These are phyloP conservation scores for Calidris pygmaea DNA, from an alignment of 2,113 vertebrate species.

Conservation along the genomic window DNA sequence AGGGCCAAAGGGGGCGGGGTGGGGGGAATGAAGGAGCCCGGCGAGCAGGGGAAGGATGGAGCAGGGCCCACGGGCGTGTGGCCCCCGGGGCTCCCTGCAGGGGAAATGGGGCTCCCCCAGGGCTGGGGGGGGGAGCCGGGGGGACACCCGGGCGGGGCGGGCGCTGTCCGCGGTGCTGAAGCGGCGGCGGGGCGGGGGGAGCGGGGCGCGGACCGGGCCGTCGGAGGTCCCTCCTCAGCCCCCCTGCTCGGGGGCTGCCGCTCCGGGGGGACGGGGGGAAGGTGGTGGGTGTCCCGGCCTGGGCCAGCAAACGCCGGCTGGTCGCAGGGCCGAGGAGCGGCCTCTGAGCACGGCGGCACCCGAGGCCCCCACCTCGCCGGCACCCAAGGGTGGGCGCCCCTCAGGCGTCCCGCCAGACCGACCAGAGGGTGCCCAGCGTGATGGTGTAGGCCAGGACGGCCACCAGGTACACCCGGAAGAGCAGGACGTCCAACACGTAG, in stretches of 20 bases:
- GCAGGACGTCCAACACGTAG: slow-evolving; percentile 88
- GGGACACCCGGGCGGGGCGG: not conserved
- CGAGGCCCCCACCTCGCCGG: accelerated
- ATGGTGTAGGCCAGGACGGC: slow-evolving; percentile 87
- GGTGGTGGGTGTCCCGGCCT: accelerated
- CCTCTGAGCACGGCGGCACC: too few relatives aligned
- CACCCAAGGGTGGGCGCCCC: accelerated
- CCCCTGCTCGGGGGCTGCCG: too few relatives aligned
- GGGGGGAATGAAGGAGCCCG: not conserved
- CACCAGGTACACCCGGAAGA: slow-evolving; percentile 89
- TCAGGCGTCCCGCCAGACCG: slow-evolving; percentile 90
- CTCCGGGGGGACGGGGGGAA: not conserved
- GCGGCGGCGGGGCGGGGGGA: too few relatives aligned
- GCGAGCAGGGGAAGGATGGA: too few relatives aligned
- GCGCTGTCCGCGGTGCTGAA: slow-evolving; percentile 64
- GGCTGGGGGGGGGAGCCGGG: not conserved
- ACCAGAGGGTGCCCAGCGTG: slow-evolving; percentile 91
- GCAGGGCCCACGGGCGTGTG: not conserved
- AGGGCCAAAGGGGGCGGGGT: too few relatives aligned
- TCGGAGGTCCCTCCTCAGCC: not conserved
- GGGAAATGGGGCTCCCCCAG: too few relatives aligned
- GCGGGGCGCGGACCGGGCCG: accelerated
- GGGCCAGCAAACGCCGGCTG: not conserved
- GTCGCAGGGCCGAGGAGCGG: not conserved
- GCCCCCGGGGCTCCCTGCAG: not conserved